Evolutionary conservation across 1,140 invertebrate species (phyloP).

Genomic region (Callitettix versicolor): DNA sequence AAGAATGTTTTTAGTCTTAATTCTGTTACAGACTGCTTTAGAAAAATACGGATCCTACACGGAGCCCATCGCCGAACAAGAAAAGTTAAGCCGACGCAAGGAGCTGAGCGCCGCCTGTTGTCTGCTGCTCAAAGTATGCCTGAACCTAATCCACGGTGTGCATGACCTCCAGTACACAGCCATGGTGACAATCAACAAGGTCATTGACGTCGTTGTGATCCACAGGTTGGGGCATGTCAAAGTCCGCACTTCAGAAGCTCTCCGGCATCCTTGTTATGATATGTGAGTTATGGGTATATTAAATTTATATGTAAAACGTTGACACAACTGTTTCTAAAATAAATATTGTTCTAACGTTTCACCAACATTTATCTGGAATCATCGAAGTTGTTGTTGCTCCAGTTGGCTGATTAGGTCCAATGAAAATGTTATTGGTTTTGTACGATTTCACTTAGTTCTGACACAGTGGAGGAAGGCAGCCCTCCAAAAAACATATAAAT

Average conservation of each 20-base stretch:
- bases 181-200: conserved; percentile 46
- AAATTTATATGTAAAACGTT: neutral
- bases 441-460: too few relatives aligned
- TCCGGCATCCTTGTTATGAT: conserved; percentile 27
- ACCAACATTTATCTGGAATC: too few relatives aligned
- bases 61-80: neutral
- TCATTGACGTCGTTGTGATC: conserved; percentile 42
- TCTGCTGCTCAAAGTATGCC: conserved; percentile 38
- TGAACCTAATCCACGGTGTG: conserved; percentile 42
- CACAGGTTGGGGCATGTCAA: conserved; percentile 30
- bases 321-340: neutral
- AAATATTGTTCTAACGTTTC: neutral
- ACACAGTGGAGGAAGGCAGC: too few relatives aligned
- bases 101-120: conserved; percentile 37
- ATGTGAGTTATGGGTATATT: conserved; percentile 19
- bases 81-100: conserved; percentile 13
- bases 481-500: too few relatives aligned
- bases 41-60: conserved; percentile 22
- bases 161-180: conserved; percentile 49
- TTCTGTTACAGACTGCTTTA: conserved; percentile 27
- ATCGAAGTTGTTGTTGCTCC: too few relatives aligned
- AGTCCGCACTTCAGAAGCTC: conserved; percentile 22
- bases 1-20: too few relatives aligned
- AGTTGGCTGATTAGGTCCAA: too few relatives aligned
- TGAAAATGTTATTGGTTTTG: too few relatives aligned